Conservation (phyloP, 2,113 vertebrate genomes). For the Eurystomus gularis region DNA sequence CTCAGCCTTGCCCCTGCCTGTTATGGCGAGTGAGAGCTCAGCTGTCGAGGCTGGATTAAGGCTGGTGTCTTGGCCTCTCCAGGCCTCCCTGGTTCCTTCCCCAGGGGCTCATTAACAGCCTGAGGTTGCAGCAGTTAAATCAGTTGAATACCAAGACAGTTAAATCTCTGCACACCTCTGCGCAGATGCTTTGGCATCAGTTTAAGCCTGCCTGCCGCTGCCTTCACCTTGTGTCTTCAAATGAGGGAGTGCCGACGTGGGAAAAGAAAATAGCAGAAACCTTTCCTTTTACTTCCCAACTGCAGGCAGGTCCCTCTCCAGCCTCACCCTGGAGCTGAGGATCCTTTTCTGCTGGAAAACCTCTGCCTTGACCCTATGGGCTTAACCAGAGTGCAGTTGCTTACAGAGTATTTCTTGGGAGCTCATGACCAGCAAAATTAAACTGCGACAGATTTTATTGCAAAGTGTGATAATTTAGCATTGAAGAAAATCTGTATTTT, state of each 20-base stretch:
- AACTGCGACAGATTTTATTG: neutral
- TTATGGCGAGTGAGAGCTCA: fast-evolving
- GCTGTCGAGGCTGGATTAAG: neutral
- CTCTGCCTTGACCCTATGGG: neutral
- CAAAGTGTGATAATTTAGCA: neutral
- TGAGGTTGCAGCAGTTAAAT: neutral
- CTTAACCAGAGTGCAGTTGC: fast-evolving
- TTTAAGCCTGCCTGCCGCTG: neutral
- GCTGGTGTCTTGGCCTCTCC: fast-evolving
- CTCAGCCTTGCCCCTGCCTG: neutral
- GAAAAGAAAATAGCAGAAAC: neutral
- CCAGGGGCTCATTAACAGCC: neutral
- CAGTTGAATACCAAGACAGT: neutral
- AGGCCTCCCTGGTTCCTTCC: neutral
- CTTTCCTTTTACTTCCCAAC: neutral
- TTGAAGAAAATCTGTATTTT: neutral
- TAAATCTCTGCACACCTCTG: neutral
- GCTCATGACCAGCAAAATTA: neutral
- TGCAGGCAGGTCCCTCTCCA: neutral
- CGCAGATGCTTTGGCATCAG: fast-evolving
- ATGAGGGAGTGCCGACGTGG: neutral
- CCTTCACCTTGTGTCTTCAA: neutral
- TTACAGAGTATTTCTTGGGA: neutral
- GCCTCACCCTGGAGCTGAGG: neutral
- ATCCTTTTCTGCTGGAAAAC: neutral